Conservation (phyloP, 23 tunicate genomes). For the Ascidia mentula region DNA sequence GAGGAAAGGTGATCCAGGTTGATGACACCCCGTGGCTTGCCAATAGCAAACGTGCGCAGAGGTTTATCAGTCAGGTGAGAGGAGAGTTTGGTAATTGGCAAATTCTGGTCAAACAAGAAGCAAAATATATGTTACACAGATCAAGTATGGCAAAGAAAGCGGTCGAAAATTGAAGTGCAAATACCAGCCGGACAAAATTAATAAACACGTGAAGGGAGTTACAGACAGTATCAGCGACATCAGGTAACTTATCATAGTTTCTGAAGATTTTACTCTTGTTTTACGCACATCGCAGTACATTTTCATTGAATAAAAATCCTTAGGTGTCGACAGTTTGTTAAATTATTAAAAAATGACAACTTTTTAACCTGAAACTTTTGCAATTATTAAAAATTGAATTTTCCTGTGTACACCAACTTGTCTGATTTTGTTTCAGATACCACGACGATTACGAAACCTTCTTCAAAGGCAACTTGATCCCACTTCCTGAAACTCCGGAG, state of each 20-base stretch:
- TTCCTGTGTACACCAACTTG: too few relatives aligned
- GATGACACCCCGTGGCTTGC: conserved; percentile 80
- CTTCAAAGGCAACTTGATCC: conserved; percentile 83
- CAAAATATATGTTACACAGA: conserved; percentile 40
- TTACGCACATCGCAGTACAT: too few relatives aligned
- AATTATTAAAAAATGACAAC: too few relatives aligned
- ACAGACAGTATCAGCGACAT: conserved; percentile 72
- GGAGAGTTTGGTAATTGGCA: background rate
- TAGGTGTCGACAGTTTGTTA: too few relatives aligned
- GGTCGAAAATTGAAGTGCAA: conserved; percentile 47
- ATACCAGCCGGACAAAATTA: conserved; percentile 80
- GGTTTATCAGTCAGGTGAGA: conserved; percentile 82
- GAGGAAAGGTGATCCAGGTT: conserved; percentile 87
- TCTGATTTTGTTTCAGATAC: conserved; percentile 48
- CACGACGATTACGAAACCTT: conserved; percentile 75
- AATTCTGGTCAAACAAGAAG: too few relatives aligned
- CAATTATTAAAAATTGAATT: too few relatives aligned
- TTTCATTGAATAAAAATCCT: too few relatives aligned
- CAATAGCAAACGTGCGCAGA: conserved; percentile 45
- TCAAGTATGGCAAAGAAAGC: conserved; percentile 68
- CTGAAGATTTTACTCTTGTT: too few relatives aligned
- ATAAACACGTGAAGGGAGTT: conserved; percentile 72
- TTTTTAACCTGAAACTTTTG: too few relatives aligned
- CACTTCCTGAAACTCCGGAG: conserved; percentile 65
- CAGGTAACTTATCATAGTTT: too few relatives aligned